Percentiles rank a stretch among this genome's conserved stretches.
Evolutionary conservation across 2,888 invertebrate species (phyloP).

Genomic region (Amitus sp.): DNA sequence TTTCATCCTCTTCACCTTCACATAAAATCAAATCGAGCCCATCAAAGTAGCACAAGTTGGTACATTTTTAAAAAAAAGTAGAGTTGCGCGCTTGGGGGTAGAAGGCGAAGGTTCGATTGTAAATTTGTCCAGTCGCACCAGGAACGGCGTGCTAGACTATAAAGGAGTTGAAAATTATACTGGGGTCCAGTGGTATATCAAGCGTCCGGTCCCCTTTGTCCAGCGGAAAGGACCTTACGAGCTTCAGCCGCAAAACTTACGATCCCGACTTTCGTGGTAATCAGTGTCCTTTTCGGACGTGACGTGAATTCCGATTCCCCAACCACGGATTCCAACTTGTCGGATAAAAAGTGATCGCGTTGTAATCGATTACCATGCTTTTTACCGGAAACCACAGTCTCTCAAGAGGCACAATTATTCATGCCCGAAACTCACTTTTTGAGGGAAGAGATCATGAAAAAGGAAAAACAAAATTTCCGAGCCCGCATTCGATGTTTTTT

Average conservation of each 20-base stretch:
- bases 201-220: constrained; percentile 8
- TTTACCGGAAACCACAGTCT: too few species aligned
- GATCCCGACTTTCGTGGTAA: constrained; percentile 1
- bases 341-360: background rate
- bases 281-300: constrained; percentile 2
- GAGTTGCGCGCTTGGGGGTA: too few species aligned
- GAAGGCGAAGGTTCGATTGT: constrained; percentile 44
- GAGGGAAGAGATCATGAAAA: background rate
- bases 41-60: too few species aligned
- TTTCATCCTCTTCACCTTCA: too few species aligned
- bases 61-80: too few species aligned
- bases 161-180: constrained; percentile 47
- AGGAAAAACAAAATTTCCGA: background rate
- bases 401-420: too few species aligned
- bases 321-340: background rate
- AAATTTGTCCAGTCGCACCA: constrained; percentile 54
- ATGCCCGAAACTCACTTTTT: background rate
- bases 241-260: background rate
- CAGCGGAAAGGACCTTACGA: constrained; percentile 2
- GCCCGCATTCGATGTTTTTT: background rate
- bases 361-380: too few species aligned
- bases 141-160: constrained; percentile 44
- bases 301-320: background rate
- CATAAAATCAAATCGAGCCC: too few species aligned
- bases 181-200: constrained; percentile 1